Base-by-base conservation (phyloP, 2,113 vertebrate species). In the Sialia sialis region DNA sequence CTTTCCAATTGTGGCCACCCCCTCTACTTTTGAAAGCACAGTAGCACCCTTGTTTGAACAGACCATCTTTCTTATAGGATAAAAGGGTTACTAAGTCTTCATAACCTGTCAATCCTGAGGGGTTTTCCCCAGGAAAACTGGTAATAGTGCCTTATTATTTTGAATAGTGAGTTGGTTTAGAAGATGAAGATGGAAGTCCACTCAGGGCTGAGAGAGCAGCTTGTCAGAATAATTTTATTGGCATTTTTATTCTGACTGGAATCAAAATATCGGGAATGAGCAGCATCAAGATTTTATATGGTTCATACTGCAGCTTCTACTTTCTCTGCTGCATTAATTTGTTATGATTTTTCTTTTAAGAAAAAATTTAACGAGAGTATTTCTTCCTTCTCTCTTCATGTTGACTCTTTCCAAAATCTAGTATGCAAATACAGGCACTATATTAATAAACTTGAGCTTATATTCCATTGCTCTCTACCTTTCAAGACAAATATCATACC, bases 31-130 rank as follows among this genome's bases (percentile, higher is more conserved):
- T 85, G 89, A 90, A 95, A 92, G 81, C 79, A 80, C 13, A 49
- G 80, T 89, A 80, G 75, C 84, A 92, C 87, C 77, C 94, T 94
- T 97, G 95, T 96, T 97, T 97, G 95, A 96, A 96, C 85, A 96
- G 93, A 92, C 87, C 84, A 93, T 88, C 69, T 86, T 95, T 95
- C 94, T 97, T 95, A 91, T 60, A 90, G 81, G 54, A 91, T 91
- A 82, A 90, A 94, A 97, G 80, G 46, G 82, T 95, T 93, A 93
- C 74, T 97, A 88, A 92, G 80, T 90, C 88, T 95, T 92, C 85
- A 93, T 86, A 49, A 63, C 44, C 95, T 80, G 87, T 84, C 93
- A 95, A 82, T 92, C 43, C n/a, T 84, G 74, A 87, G 95, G 95
- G 87, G 81, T 84, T 84, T 93, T 93, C 83, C 89, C 52, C 89